These are phyloP conservation scores for Turnix velox DNA, from an alignment of 2,113 vertebrate species.

Conservation along the genomic window DNA sequence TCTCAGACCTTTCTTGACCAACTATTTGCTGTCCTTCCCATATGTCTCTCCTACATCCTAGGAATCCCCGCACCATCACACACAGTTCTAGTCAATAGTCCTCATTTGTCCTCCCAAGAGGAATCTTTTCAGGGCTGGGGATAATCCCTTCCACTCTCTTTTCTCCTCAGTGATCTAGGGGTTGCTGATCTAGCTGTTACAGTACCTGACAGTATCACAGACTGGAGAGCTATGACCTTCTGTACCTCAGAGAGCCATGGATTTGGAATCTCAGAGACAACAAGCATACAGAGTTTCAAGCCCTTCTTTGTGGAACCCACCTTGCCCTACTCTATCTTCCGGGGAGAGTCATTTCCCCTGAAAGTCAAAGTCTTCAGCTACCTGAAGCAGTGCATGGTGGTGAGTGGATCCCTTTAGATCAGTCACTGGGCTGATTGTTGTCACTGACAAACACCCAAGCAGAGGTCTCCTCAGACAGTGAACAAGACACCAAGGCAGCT, in stretches of 20 bases:
- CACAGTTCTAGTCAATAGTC: not conserved
- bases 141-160: not conserved
- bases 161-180: constrained; percentile 71
- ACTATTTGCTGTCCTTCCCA: not conserved
- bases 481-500: not conserved
- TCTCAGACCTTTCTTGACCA: not conserved
- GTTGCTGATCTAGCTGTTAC: constrained; percentile 63
- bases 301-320: constrained; percentile 87
- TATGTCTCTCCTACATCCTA: not conserved
- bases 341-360: constrained; percentile 83
- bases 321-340: constrained; percentile 85
- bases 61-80: not conserved
- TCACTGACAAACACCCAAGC: not conserved
- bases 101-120: not conserved
- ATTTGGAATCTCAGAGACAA: constrained; percentile 79
- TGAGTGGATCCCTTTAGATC: constrained; percentile 60
- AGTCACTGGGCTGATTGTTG: not conserved
- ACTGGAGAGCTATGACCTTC: constrained; percentile 84
- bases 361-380: constrained; percentile 86
- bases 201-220: constrained; percentile 86
- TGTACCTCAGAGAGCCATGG: constrained; percentile 78
- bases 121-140: not conserved
- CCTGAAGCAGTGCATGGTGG: constrained; percentile 80
- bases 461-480: not conserved
- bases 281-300: constrained; percentile 78